Base-by-base conservation (phyloP, 2,113 vertebrate species). In the Megaceryle torquata region DNA sequence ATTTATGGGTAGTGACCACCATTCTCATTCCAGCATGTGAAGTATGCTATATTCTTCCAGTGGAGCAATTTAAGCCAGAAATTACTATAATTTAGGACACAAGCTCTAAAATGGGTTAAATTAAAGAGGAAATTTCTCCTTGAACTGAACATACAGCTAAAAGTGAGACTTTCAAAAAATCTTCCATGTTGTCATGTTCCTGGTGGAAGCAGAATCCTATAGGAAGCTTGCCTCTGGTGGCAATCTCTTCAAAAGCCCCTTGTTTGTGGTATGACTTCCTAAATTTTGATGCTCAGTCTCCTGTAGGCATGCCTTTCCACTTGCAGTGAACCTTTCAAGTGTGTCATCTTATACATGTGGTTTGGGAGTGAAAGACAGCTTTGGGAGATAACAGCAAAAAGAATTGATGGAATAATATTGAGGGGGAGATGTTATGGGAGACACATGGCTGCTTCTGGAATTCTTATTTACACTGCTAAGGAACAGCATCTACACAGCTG, bases 331-430 rank as follows among this genome's bases (percentile, higher is more conserved):
- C 39, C 31, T 91, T 93, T 82, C 61, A 82, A 87, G 54, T 64
- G 15, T 60, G 8, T 87, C 95, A 88, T 94, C 74, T 88, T 92
- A 69, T 29, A 37, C 11, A 6, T 86, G 16, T 33, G n/a, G 31
- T 85, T 93, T 65, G 77, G 83, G 41, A 69, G 44, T 85, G 77
- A 94, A 39, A 85, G 88, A 79, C 83, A 84, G 57, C 77, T 89
- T 88, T 81, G 83, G 86, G 83, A 91, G 41, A 87, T 72, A 76
- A 95, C 41, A 77, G 53, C 59, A 82, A 44, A 41, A 85, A 90
- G 57, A 86, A 75, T 4, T 68, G 71, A 79, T 75, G 54, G 89
- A 60, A 63, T 72, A 82, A 86, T 78, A 53, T 37, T 35, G 71
- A 65, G 76, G 83, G 41, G 44, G 71, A 75, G 67, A 37, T 91